Evolutionary conservation across 64 coral and sea anemone genomes (phyloP), one percentile per base, ranked within the genome.

Genomic region (Montipora efflorescens): DNA sequence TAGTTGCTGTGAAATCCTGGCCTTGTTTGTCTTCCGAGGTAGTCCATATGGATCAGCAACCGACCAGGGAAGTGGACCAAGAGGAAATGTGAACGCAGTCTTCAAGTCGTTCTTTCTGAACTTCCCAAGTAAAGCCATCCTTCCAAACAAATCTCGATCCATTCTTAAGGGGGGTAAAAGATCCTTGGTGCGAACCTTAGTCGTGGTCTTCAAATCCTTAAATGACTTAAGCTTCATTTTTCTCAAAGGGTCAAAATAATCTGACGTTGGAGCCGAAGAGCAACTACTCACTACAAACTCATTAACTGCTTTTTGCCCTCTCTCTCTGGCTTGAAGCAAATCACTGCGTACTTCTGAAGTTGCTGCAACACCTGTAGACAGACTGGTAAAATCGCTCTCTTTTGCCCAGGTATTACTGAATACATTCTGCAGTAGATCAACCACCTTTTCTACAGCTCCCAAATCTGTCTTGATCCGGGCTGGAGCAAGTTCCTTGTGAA

Each of bases 51-150:
- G 50, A 67, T 89, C 20, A 16, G 81, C 12, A 44, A 90, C 10
- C 6, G 69, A 78, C 72, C 72, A 85, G 14, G 80, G 72, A 18
- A 79, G 74, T 9, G 74, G 53, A 78, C 93, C 93, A 87, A 95
- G 93, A 9, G 81, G 81, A 75, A 79, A 94, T n/a, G 87, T 89
- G 69, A 89, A 95, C 12, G 73, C 73, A 7, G 48, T 21, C 53
- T 77, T 90, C 88, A 90, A 51, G 79, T 95, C 59, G 5, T 81
- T 95, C 71, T 91, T 67, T 6, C 94, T 64, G 47, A 95, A 91
- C 48, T 95, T 66, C 7, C 84, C 83, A 20, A 92, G 64, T 52
- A 95, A 66, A 48, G 89, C 75, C 94, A 95, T 90, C 87, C 75
- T 90, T 69, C 88, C 93, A 78, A 95, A 91, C 44, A 88, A 50